Percentiles rank a stretch among this genome's conserved stretches.
Conservation (phyloP, 1,140 invertebrate genomes). For the Antheraea pernyi region DNA sequence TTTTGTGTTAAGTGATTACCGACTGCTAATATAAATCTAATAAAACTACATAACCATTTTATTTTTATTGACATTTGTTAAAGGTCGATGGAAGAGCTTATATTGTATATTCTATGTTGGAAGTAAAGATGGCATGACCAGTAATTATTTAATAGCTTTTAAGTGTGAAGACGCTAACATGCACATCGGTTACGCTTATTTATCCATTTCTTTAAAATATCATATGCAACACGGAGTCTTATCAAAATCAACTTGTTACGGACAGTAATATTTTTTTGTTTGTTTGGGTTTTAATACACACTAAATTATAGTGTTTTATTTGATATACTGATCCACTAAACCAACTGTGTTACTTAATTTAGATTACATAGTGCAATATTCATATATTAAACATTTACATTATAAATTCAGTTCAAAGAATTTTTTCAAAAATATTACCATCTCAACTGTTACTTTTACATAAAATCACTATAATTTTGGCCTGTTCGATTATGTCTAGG, state of each 20-base stretch:
- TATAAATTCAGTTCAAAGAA: too few relatives aligned
- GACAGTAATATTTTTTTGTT: not conserved
- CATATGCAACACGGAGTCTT: not conserved
- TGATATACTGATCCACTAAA: too few relatives aligned
- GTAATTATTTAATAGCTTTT: conserved; percentile 10
- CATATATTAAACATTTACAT: too few relatives aligned
- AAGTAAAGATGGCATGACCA: not conserved
- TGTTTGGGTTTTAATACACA: too few relatives aligned
- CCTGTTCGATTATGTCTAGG: too few relatives aligned
- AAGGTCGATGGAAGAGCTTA: not conserved
- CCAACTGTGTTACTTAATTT: too few relatives aligned
- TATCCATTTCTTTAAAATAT: not conserved
- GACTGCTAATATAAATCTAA: not conserved
- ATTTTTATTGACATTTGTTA: not conserved
- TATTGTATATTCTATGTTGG: not conserved
- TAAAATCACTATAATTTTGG: too few relatives aligned
- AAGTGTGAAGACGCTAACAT: not conserved
- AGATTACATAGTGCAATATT: too few relatives aligned
- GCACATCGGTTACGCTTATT: not conserved
- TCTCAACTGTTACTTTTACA: too few relatives aligned
- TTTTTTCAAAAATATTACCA: too few relatives aligned
- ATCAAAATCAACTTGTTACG: not conserved
- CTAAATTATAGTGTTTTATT: too few relatives aligned
- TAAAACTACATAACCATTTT: not conserved
- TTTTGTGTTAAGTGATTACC: not conserved